A percentile compares a stretch with the other conserved stretches of the same genome.
These are phyloP conservation scores for Lamproptera curius DNA, from an alignment of 2,888 invertebrate genomes.

Conservation along the genomic window DNA sequence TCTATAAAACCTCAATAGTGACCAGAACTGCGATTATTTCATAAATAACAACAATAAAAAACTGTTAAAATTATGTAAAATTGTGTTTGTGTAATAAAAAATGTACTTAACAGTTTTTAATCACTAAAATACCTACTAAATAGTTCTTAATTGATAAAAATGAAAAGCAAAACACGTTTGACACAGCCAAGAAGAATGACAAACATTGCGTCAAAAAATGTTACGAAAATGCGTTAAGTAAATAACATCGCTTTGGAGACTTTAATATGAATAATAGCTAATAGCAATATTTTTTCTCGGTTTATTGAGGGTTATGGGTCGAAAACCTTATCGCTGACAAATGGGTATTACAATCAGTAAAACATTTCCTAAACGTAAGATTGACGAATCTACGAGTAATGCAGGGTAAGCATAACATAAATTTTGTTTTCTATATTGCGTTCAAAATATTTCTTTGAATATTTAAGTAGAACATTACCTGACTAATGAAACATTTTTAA, in stretches of 20 bases:
- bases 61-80: too few relatives aligned
- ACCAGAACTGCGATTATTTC: too few relatives aligned
- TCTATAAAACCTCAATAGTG: too few relatives aligned
- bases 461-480: too few relatives aligned
- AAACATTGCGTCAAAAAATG: slow-evolving; percentile 6
- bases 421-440: too few relatives aligned
- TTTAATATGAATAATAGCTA: slow-evolving; percentile 4
- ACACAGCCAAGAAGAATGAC: slow-evolving; percentile 1
- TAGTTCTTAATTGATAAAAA: slow-evolving; percentile 8
- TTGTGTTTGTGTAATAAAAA: too few relatives aligned
- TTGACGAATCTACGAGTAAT: slow-evolving; percentile 58
- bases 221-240: slow-evolving; percentile 7
- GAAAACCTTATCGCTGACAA: slow-evolving; percentile 19
- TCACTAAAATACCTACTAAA: not conserved
- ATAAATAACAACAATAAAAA: too few relatives aligned
- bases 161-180: slow-evolving; percentile 5
- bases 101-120: too few relatives aligned
- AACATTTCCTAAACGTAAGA: slow-evolving; percentile 33
- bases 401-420: slow-evolving; percentile 50
- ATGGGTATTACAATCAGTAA: slow-evolving; percentile 48
- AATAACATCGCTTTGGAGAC: not conserved
- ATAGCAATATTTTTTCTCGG: not conserved
- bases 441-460: too few relatives aligned
- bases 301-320: slow-evolving; percentile 9
- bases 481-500: not conserved